These are phyloP conservation scores for Clarias magur DNA, from an alignment of 2,113 vertebrate species.

Conservation along the genomic window DNA sequence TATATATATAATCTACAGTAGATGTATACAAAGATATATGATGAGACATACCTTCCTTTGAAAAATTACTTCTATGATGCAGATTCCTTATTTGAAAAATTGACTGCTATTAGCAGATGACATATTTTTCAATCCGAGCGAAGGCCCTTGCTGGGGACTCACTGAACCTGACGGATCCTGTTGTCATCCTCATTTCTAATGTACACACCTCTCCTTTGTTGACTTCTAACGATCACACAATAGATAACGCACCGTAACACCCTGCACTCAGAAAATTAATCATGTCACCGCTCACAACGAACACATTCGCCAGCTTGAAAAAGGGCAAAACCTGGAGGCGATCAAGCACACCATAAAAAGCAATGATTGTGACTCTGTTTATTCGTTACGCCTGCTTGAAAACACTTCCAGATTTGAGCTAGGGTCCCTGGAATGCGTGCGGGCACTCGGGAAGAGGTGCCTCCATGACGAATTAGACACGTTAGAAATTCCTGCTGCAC, in stretches of 20 bases:
- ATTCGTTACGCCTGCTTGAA: conserved; percentile 17
- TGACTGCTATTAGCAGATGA: conserved; percentile 19
- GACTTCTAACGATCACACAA: conserved; percentile 22
- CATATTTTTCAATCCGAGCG: neutral
- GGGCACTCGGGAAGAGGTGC: neutral
- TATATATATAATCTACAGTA: conserved; percentile 20
- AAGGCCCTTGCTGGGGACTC: neutral
- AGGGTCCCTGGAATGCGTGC: conserved; percentile 33
- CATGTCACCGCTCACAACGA: conserved; percentile 11
- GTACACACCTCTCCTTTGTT: conserved; percentile 33
- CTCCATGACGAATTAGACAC: conserved; percentile 42
- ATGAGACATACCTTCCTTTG: conserved; percentile 14
- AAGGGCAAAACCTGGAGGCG: conserved; percentile 35
- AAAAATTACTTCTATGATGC: neutral
- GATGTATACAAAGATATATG: conserved; percentile 46
- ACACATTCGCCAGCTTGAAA: conserved; percentile 12
- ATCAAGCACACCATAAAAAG: conserved; percentile 25
- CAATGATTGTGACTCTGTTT: conserved; percentile 26
- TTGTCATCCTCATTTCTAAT: neutral
- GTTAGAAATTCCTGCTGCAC: conserved; percentile 41
- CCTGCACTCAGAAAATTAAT: conserved; percentile 32
- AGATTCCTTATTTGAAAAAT: conserved; percentile 5
- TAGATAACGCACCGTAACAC: conserved; percentile 28
- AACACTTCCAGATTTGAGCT: conserved; percentile 30
- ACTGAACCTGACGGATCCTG: conserved; percentile 9